A percentile compares a stretch with the other conserved stretches of the same genome.
phyloP scores from a whole-genome alignment of 2,113 vertebrate genomes.

The Lutjanus erythropterus region DNA sequence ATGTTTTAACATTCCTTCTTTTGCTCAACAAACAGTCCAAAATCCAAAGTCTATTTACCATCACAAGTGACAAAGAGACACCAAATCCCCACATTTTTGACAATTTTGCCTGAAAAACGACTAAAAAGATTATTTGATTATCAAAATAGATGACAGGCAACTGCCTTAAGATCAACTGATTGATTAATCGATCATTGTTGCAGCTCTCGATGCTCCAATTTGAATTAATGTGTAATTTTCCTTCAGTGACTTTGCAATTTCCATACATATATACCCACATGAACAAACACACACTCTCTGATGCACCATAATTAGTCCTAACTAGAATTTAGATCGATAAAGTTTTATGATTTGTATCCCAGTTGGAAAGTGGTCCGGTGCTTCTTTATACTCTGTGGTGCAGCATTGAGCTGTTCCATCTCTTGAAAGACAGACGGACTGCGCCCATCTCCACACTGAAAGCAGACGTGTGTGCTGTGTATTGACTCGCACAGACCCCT shows the following conservation, averaged over 20 bases:
- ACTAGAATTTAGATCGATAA: not conserved
- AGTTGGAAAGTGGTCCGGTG: not conserved
- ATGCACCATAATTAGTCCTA: not conserved
- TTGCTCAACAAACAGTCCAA: too few relatives aligned
- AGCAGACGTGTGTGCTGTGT: conserved; percentile 8
- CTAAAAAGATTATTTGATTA: too few relatives aligned
- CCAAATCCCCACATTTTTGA: too few relatives aligned
- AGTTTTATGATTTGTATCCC: not conserved
- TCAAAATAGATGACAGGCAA: too few relatives aligned
- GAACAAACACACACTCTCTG: not conserved
- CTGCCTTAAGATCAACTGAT: too few relatives aligned
- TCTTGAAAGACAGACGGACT: conserved; percentile 4
- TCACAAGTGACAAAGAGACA: too few relatives aligned
- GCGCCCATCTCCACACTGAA: not conserved
- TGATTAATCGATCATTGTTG: too few relatives aligned
- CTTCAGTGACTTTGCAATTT: not conserved
- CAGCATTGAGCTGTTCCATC: not conserved
- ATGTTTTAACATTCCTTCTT: too few relatives aligned
- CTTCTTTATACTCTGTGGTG: not conserved
- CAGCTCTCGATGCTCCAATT: not conserved
- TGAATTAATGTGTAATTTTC: not conserved
- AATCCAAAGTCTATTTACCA: too few relatives aligned
- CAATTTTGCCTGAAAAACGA: too few relatives aligned
- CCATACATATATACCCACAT: not conserved
- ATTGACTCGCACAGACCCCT: conserved; percentile 13